Base-by-base conservation (phyloP, 2,113 vertebrate species). In the Danionella cerebrum region DNA sequence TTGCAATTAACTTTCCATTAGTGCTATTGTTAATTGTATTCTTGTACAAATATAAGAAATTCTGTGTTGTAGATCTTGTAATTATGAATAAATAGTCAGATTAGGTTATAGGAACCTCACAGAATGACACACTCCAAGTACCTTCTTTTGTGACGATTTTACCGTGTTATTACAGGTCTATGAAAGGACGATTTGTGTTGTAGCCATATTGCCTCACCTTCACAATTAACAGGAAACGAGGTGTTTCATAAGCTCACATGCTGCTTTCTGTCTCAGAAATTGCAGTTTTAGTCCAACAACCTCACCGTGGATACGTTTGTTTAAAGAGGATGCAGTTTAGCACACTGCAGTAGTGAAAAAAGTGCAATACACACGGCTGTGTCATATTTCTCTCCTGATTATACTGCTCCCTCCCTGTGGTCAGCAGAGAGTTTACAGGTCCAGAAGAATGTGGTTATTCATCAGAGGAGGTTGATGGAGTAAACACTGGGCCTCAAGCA, bases 331-430 rank as follows among this genome's bases (percentile, higher is more conserved):
- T 36, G 59, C 29, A 11, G 12, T 35, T 22, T 18, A 48, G 59
- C 48, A 24, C 36, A 48, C 60, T 64, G 60, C 60, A 36, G 60
- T n/a, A 36, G 22, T 11, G 44, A 48, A 36, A 33, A 24, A 29
- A 48, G 60, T 31, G 1, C 12, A 64, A 45, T 25, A 38, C 58
- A 60, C 58, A 45, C 25, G 59, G 38, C 38, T 55, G 66, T 68
- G 53, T 68, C 53, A 68, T 68, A 58, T 59, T 68, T 68, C 65
- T 67, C 65, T 59, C 53, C 36, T 58, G 66, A 68, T 68, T 59
- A 68, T n/a, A n/a, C 41, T 22, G 14, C 50, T 48, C 38, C 57
- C 67, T 69, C 54, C 47, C 21, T 50, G 24, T 39, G 44, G 42
- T 48, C 54, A 69, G 66, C 42, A 2, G 52, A 33, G 66, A 36